Conservation (phyloP, 2,888 invertebrate species). For the Lydus trimaculatus region DNA sequence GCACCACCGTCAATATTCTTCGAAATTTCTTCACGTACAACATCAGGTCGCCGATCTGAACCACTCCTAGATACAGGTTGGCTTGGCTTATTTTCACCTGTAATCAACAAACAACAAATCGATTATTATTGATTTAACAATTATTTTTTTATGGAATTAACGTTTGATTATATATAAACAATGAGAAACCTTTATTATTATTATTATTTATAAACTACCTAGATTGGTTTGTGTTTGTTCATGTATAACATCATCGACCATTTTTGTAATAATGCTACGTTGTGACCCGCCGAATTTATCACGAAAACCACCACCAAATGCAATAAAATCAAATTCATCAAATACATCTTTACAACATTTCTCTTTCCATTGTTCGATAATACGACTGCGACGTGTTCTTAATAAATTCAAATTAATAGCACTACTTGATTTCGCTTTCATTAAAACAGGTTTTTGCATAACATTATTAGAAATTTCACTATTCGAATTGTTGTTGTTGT, state of each 20-base stretch:
- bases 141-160: neutral
- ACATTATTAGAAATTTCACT: slow-evolving; percentile 37
- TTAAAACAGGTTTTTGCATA: slow-evolving; percentile 51
- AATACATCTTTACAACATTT: slow-evolving; percentile 52
- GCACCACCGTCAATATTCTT: slow-evolving; percentile 46
- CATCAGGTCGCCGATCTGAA: slow-evolving; percentile 59
- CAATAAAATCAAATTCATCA: slow-evolving; percentile 59
- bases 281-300: slow-evolving; percentile 44
- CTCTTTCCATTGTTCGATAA: slow-evolving; percentile 51
- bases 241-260: slow-evolving; percentile 27
- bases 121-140: neutral
- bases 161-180: slow-evolving; percentile 2
- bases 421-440: slow-evolving; percentile 60
- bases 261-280: slow-evolving; percentile 20
- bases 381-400: slow-evolving; percentile 53
- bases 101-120: slow-evolving; percentile 38
- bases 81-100: slow-evolving; percentile 57
- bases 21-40: slow-evolving; percentile 53
- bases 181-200: too few relatives aligned
- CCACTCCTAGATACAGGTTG: slow-evolving; percentile 59
- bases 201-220: slow-evolving; percentile 32
- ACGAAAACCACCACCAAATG: slow-evolving; percentile 49
- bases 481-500: slow-evolving; percentile 42
- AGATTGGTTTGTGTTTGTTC: slow-evolving; percentile 20
- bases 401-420: slow-evolving; percentile 59